Percentiles rank a stretch among this genome's conserved stretches.
These are phyloP conservation scores for Bubalus kerabau DNA, from an alignment of 2,113 vertebrate species.

Conservation along the genomic window DNA sequence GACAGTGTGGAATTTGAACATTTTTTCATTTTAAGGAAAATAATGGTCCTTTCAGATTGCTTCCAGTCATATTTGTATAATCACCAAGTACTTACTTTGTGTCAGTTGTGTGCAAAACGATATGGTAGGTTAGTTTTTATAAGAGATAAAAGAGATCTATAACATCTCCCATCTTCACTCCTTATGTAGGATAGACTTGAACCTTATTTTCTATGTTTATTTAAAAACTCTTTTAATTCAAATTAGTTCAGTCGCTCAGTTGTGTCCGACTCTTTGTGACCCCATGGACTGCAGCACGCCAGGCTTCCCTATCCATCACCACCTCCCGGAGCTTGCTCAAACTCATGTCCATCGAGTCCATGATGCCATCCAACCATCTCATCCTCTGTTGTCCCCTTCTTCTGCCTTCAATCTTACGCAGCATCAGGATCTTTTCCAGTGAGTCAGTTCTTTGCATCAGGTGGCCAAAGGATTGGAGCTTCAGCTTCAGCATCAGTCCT, in stretches of 20 bases:
- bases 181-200: not conserved
- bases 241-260: not conserved
- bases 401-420: not conserved
- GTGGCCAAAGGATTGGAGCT: not conserved
- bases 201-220: slow-evolving; percentile 18
- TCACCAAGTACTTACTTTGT: not conserved
- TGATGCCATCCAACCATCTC: not conserved
- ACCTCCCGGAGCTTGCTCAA: not conserved
- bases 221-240: not conserved
- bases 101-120: not conserved
- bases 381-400: not conserved
- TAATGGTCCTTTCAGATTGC: not conserved
- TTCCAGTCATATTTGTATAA: not conserved
- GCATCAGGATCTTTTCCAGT: not conserved
- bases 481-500: not conserved
- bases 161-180: not conserved
- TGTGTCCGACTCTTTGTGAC: not conserved
- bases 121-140: not conserved
- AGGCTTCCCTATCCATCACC: not conserved
- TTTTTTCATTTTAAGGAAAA: slow-evolving; percentile 20
- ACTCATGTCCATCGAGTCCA: not conserved
- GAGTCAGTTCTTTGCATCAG: not conserved
- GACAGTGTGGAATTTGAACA: not conserved
- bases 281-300: not conserved
- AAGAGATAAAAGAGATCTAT: not conserved